A percentile compares a stretch with the other conserved stretches of the same genome.
These are phyloP conservation scores for Eristalis tenax DNA, from an alignment of 2,888 invertebrate species.

Conservation along the genomic window DNA sequence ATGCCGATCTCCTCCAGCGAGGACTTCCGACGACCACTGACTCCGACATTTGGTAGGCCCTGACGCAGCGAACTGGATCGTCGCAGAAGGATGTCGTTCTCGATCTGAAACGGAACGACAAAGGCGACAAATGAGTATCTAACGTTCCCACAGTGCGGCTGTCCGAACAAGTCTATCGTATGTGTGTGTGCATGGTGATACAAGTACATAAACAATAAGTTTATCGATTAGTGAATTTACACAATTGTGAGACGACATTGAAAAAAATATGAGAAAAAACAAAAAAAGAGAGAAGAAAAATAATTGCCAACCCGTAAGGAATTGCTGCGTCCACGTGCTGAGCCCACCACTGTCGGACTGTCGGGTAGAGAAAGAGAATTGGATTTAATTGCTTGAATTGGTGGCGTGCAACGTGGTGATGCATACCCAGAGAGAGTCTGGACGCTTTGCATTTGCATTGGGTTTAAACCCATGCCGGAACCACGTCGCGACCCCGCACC, in stretches of 20 bases:
- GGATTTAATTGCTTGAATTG: conserved; percentile 91
- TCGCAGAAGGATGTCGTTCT: conserved; percentile 91
- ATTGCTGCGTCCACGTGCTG: conserved; percentile 91
- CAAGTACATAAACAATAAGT: conserved; percentile 53
- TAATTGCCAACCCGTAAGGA: conserved; percentile 87
- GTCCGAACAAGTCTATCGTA: conserved; percentile 63
- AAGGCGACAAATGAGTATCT: not conserved
- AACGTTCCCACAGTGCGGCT: not conserved
- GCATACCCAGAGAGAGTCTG: conserved; percentile 84
- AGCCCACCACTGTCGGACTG: conserved; percentile 91
- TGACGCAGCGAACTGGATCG: conserved; percentile 92
- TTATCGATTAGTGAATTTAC: conserved; percentile 57
- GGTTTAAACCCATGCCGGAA: conserved; percentile 85
- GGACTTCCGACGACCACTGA: conserved; percentile 86
- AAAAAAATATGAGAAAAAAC: conserved; percentile 44
- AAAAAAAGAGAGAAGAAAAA: conserved; percentile 48
- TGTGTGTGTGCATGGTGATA: conserved; percentile 66
- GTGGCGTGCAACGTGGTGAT: conserved; percentile 87
- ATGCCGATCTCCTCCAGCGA: conserved; percentile 93
- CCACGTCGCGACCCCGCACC: conserved; percentile 86
- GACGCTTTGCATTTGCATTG: conserved; percentile 81
- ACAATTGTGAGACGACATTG: conserved; percentile 63
- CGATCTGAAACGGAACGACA: conserved; percentile 79
- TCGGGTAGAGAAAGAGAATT: conserved; percentile 94
- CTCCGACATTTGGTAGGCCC: conserved; percentile 86